These are phyloP conservation scores for Mico argentatus DNA, from an alignment of 2,797 vertebrate genomes.

Conservation along the genomic window DNA sequence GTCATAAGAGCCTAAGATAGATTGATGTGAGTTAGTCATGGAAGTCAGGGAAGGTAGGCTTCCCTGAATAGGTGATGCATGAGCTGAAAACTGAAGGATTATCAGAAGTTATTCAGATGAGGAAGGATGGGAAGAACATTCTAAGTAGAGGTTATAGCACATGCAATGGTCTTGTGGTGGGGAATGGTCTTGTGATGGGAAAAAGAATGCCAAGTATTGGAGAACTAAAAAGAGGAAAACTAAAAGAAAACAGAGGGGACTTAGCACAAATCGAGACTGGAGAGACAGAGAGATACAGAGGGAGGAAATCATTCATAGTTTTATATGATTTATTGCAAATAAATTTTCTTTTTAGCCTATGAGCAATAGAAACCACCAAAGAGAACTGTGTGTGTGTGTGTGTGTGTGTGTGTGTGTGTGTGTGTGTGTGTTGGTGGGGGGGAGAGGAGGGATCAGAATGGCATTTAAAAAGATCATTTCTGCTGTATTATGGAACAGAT, in stretches of 20 bases:
- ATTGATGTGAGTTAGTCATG: not conserved
- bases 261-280: not conserved
- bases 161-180: not conserved
- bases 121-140: not conserved
- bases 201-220: not conserved
- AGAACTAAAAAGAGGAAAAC: not conserved
- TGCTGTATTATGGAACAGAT: not conserved
- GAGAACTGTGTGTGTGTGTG: not conserved
- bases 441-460: not conserved
- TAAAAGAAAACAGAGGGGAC: not conserved
- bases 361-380: conserved; percentile 4
- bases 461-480: conserved; percentile 15
- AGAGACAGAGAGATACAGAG: not conserved
- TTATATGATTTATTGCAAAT: not conserved
- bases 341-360: not conserved
- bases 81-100: not conserved
- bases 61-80: not conserved
- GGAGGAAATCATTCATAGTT: not conserved
- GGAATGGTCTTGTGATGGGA: not conserved
- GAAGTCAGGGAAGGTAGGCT: not conserved
- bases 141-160: not conserved
- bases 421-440: too few relatives aligned
- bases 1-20: not conserved
- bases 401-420: not conserved
- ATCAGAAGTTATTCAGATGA: not conserved